A percentile compares a stretch with the other conserved stretches of the same genome.
Evolutionary conservation across 2,888 invertebrate genomes (phyloP).

Genomic region (Hydraecia micacea): DNA sequence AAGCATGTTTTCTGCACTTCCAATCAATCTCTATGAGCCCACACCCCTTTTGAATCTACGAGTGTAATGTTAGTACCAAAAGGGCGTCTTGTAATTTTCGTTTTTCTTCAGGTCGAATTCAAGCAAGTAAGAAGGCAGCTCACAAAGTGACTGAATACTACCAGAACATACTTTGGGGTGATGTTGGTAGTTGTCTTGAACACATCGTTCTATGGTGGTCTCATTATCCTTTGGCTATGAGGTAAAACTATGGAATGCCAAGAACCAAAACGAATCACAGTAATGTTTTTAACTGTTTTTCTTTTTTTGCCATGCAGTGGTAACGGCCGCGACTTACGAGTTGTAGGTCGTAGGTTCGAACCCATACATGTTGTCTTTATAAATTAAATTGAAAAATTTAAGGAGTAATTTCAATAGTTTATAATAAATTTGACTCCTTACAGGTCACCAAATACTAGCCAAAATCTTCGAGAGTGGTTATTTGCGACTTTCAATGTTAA

Average conservation of each 20-base stretch:
- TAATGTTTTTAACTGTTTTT: too few relatives aligned
- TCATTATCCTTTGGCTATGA: slow-evolving; percentile 92
- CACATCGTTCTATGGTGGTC: slow-evolving; percentile 97
- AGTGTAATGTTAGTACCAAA: background rate
- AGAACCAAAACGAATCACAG: too few relatives aligned
- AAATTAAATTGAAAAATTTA: background rate
- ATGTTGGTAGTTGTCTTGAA: slow-evolving; percentile 94
- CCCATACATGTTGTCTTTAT: too few relatives aligned
- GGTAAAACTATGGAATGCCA: too few relatives aligned
- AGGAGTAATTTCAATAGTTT: background rate
- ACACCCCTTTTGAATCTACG: background rate
- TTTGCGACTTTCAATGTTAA: slow-evolving; percentile 90
- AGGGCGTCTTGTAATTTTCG: background rate
- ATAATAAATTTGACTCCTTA: background rate
- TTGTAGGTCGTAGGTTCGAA: too few relatives aligned
- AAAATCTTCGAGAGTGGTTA: slow-evolving; percentile 92
- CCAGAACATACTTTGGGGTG: slow-evolving; percentile 94
- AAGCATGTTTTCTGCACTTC: slow-evolving; percentile 18
- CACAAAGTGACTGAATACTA: slow-evolving; percentile 93
- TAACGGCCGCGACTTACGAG: too few relatives aligned
- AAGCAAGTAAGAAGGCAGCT: slow-evolving; percentile 91
- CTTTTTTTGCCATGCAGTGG: too few relatives aligned
- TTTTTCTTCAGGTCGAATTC: slow-evolving; percentile 87
- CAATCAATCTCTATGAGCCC: background rate
- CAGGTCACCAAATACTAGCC: slow-evolving; percentile 91